phyloP scores from a whole-genome alignment of 2,888 invertebrate species.

The Cenopis cana region DNA sequence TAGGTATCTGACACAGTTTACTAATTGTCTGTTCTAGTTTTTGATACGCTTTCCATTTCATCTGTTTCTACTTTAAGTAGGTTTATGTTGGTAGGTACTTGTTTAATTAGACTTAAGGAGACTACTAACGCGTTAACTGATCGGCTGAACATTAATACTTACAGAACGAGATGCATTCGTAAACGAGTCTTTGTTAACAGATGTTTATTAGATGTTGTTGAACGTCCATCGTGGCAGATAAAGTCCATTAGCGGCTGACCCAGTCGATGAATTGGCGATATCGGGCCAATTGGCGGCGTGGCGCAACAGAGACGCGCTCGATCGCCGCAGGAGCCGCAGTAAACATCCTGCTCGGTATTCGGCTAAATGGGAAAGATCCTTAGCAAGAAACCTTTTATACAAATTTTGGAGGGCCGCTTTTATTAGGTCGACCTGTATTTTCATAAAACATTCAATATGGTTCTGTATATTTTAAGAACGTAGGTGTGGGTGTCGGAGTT shows the following conservation, averaged over 20 bases:
- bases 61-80: conserved; percentile 48
- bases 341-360: conserved; percentile 19
- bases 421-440: background rate
- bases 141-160: conserved; percentile 10
- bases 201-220: conserved; percentile 30
- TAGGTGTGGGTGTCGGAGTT: background rate
- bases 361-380: background rate
- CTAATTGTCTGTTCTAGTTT: conserved; percentile 57
- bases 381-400: too few species aligned
- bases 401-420: too few species aligned
- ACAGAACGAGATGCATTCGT: conserved; percentile 18
- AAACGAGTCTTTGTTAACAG: conserved; percentile 35
- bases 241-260: conserved; percentile 58
- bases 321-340: conserved; percentile 13
- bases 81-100: conserved; percentile 48
- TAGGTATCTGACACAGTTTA: conserved; percentile 51
- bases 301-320: conserved; percentile 29
- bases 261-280: conserved; percentile 70
- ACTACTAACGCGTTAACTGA: conserved; percentile 3
- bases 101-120: conserved; percentile 46
- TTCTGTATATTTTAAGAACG: background rate
- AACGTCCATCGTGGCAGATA: conserved; percentile 49
- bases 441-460: too few species aligned
- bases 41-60: conserved; percentile 53
- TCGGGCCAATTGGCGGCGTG: conserved; percentile 61